phyloP scores from a whole-genome alignment of 2,113 vertebrate genomes.

The Oostethus manadensis region DNA sequence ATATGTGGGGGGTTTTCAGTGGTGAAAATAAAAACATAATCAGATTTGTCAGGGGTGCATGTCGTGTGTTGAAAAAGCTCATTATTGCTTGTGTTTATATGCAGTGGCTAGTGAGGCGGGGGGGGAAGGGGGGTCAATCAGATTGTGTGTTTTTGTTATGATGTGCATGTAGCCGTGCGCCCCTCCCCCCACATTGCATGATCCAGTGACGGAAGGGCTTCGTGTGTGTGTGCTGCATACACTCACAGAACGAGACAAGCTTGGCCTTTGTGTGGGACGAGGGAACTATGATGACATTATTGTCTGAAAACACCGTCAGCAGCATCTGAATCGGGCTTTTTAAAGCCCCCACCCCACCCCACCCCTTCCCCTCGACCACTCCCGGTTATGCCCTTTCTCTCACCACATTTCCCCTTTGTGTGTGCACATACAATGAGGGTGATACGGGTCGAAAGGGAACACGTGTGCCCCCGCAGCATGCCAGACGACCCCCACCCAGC shows the following conservation, averaged over 20 bases:
- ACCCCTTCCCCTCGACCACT: background rate
- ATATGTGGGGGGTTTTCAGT: too few species aligned
- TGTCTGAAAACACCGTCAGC: too few species aligned
- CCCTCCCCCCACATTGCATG: constrained; percentile 57
- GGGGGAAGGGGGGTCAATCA: background rate
- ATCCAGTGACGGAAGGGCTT: constrained; percentile 48
- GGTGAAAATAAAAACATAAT: too few species aligned
- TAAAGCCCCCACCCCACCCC: background rate
- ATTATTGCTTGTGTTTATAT: background rate
- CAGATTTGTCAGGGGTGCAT: too few species aligned
- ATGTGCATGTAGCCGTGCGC: constrained; percentile 32
- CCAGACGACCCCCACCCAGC: constrained; percentile 32
- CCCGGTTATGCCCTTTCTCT: background rate
- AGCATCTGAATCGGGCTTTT: background rate
- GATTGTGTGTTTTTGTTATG: constrained; percentile 45
- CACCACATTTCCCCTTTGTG: constrained; percentile 49
- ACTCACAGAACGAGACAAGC: constrained; percentile 41
- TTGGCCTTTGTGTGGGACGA: constrained; percentile 44
- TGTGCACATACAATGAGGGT: constrained; percentile 45
- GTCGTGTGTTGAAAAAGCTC: background rate
- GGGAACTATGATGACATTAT: constrained; percentile 29
- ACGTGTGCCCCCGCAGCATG: constrained; percentile 60
- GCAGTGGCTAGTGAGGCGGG: constrained; percentile 2
- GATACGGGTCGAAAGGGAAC: constrained; percentile 65
- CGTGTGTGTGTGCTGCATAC: constrained; percentile 50